A percentile compares a stretch with the other conserved stretches of the same genome.
Conservation (phyloP, 2,113 vertebrate genomes). For the Hippopotamus amphibius region DNA sequence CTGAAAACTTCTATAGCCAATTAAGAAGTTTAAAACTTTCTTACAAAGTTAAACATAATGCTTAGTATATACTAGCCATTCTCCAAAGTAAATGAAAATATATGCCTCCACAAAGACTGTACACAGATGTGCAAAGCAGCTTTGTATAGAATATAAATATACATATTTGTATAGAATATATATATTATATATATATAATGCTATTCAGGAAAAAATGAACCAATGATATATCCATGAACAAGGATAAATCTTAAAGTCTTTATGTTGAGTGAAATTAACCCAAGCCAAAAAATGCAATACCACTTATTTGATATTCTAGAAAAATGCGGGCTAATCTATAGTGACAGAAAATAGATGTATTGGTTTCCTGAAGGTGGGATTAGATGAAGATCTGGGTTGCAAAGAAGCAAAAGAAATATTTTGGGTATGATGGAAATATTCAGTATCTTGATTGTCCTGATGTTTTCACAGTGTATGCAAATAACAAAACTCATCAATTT, state of each 20-base stretch:
- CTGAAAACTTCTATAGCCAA: neutral
- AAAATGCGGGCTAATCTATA: neutral
- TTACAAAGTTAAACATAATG: neutral
- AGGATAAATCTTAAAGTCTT: neutral
- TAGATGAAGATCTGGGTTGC: neutral
- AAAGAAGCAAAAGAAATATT: neutral
- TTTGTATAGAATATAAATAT: neutral
- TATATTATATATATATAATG: neutral
- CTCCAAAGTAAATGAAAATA: neutral
- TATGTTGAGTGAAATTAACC: neutral
- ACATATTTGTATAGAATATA: neutral
- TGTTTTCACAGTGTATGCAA: no score
- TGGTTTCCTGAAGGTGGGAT: neutral
- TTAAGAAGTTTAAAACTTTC: neutral
- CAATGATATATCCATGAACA: neutral
- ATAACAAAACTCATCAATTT: neutral
- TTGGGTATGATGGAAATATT: no score
- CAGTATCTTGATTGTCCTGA: neutral
- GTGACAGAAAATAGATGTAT: neutral
- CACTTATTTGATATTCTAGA: neutral
- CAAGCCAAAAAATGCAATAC: neutral
- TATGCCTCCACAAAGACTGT: neutral
- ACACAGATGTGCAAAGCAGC: neutral
- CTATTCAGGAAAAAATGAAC: neutral
- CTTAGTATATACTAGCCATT: neutral